Conservation (phyloP, 2,797 vertebrate genomes). For the Halcyon leucocephala region DNA sequence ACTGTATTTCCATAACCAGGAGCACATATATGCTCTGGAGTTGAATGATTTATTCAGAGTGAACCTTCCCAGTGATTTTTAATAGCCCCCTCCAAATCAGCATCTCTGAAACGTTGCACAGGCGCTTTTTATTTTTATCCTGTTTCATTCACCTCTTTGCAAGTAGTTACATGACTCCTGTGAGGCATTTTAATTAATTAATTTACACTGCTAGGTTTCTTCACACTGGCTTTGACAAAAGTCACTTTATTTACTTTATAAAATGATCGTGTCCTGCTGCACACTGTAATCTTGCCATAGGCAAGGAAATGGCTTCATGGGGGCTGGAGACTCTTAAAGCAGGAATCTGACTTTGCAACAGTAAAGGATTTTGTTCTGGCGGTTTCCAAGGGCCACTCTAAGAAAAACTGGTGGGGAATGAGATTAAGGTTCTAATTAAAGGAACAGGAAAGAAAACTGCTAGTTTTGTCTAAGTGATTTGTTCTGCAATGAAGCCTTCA, state of each 20-base stretch:
- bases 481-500: not conserved
- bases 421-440: not conserved
- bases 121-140: not conserved
- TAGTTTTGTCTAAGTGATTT: not conserved
- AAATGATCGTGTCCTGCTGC: not conserved
- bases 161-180: not conserved
- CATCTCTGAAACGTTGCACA: fast-evolving
- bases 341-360: not conserved
- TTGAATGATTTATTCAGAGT: not conserved
- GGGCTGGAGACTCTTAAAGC: not conserved
- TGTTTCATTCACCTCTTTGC: not conserved
- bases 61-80: not conserved
- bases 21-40: not conserved
- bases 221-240: conserved; percentile 32
- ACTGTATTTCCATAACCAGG: not conserved
- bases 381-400: not conserved
- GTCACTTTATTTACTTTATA: not conserved
- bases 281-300: not conserved
- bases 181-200: not conserved
- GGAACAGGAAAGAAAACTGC: not conserved
- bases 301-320: not conserved
- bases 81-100: not conserved
- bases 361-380: not conserved
- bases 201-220: not conserved
- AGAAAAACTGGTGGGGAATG: not conserved